Evolutionary conservation across 2,113 vertebrate genomes (phyloP), one percentile per base, ranked within the genome.

Genomic region (Rhynchomys soricoides): DNA sequence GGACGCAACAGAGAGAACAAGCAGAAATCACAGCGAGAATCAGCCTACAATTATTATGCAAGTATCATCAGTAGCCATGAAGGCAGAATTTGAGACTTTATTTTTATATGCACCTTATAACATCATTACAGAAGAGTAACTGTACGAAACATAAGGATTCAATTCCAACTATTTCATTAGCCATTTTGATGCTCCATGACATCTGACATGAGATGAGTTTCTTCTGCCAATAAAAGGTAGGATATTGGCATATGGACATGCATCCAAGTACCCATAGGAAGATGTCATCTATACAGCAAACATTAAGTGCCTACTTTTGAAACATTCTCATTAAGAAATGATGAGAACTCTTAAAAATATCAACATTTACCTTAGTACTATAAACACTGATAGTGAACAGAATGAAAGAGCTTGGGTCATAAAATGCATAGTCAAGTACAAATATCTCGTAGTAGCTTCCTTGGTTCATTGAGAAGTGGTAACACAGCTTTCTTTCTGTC

Each of bases 81-180:
- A 40, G 40, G 26, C 43, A 62, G 74, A 92, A 77, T 82, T 66
- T 75, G 34, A 81, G 77, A 89, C 1, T 34, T 19, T 1, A 22
- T 74, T 73, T 73, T 70, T 52, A 71, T 29, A 81, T 86, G 93
- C 45, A 95, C n/a, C 89, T 89, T 62, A 43, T 66, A 73, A 89
- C 50, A 77, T 86, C 43, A 1, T 81, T 89, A 40, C 22, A 64
- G 7, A 93, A 26, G 48, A 90, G 62, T 1, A 43, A 24, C 43
- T 13, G 2, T 68, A 55, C 22, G 79, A 45, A 86, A 93, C n/a
- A 17, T 16, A n/a, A 62, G 22, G 29, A 62, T 7, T 45, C 7
- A 16, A 31, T 40, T 92, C 37, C 34, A 78, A 26, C 16, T 83
- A 55, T 90, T 70, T 55, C 45, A 50, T 85, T 43, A 87, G 31